Evolutionary conservation across 2,797 vertebrate genomes (phyloP).

Genomic region (Hippopotamyrus pictus): DNA sequence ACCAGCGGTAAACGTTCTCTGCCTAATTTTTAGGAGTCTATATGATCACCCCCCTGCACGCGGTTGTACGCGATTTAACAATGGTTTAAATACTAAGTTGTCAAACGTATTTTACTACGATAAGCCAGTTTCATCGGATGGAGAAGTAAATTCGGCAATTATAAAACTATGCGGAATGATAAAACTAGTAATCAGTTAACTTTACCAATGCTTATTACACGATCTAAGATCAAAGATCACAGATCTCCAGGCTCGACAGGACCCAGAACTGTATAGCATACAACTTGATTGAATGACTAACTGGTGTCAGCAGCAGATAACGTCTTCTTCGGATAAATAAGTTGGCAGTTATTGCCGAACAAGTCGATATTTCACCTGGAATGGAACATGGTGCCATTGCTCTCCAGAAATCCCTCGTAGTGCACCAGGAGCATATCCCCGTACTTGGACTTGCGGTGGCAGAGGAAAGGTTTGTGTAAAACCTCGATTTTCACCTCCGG

Average conservation of each 20-base stretch:
- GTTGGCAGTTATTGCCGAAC: not conserved
- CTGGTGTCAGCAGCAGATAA: not conserved
- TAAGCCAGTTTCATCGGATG: not conserved
- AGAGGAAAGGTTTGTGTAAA: conserved; percentile 80
- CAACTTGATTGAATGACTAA: not conserved
- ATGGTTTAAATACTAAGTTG: not conserved
- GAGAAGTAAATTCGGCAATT: not conserved
- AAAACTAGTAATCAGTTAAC: not conserved
- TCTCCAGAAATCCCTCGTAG: conserved; percentile 82
- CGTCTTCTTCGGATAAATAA: not conserved
- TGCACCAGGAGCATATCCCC: conserved; percentile 88
- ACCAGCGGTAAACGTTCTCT: not conserved
- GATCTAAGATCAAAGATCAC: not conserved
- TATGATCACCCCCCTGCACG: not conserved
- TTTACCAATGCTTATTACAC: not conserved
- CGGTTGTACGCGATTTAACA: not conserved
- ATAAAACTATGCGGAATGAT: not conserved
- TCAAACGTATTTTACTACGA: not conserved
- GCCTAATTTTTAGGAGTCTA: not conserved
- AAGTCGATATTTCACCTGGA: conserved; percentile 77
- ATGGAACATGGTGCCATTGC: conserved; percentile 83
- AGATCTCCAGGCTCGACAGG: not conserved
- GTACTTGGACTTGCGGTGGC: conserved; percentile 78
- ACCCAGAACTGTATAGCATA: not conserved
- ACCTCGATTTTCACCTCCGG: conserved; percentile 86